A percentile compares a stretch with the other conserved stretches of the same genome.
Conservation (phyloP, 2,797 vertebrate species). For the Vespertilio murinus region DNA sequence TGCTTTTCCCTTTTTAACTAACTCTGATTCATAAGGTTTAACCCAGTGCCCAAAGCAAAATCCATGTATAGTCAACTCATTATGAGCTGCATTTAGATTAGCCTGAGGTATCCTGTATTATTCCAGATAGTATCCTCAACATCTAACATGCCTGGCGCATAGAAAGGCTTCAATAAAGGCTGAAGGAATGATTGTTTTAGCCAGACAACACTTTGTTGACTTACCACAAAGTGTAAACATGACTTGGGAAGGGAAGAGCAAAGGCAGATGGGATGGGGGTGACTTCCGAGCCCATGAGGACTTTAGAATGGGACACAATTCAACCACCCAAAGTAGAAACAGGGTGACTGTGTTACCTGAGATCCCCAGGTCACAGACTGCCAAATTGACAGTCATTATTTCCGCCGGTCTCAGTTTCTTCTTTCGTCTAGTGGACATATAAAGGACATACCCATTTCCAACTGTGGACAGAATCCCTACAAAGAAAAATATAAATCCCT, state of each 20-base stretch:
- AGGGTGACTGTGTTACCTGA: conserved; percentile 88
- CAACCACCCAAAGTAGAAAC: background rate
- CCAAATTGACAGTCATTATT: conserved; percentile 96
- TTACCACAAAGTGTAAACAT: background rate
- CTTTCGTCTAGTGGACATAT: conserved; percentile 90
- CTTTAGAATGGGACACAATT: background rate
- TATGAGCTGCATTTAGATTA: too few species aligned
- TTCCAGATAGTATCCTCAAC: background rate
- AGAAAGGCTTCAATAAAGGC: background rate
- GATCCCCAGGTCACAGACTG: conserved; percentile 95
- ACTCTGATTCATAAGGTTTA: too few species aligned
- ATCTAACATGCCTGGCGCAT: background rate
- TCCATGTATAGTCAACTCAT: too few species aligned
- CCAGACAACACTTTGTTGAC: background rate
- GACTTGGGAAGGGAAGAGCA: background rate
- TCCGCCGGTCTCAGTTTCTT: conserved; percentile 95
- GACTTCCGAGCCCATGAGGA: background rate
- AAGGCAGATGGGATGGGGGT: rapidly evolving
- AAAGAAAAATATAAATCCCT: conserved; percentile 67
- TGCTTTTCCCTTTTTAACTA: too few species aligned
- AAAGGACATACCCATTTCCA: conserved; percentile 96
- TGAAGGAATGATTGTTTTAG: background rate
- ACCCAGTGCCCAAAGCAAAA: too few species aligned
- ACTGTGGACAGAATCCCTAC: conserved; percentile 92
- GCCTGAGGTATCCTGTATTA: background rate